A percentile compares a stretch with the other conserved stretches of the same genome.
phyloP scores from a whole-genome alignment of 2,888 invertebrate genomes.

The Abrostola tripartita region DNA sequence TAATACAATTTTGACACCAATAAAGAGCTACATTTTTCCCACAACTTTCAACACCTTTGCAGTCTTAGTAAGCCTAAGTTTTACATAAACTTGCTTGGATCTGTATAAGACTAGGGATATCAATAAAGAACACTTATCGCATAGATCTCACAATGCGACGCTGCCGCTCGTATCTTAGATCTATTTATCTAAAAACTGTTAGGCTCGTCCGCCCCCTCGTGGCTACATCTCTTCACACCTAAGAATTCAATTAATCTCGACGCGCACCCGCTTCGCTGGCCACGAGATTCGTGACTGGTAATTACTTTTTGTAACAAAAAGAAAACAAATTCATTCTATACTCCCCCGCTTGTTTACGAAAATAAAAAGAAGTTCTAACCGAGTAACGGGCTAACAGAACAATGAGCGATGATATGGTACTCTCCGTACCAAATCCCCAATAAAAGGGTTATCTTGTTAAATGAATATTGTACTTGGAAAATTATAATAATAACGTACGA shows the following conservation, averaged over 20 bases:
- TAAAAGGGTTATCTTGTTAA: slow-evolving; percentile 56
- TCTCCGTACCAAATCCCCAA: slow-evolving; percentile 60
- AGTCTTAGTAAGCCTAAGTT: background rate
- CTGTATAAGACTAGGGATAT: background rate
- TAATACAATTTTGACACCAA: no score
- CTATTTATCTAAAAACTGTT: slow-evolving; percentile 64
- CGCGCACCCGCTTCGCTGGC: slow-evolving; percentile 74
- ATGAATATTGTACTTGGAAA: slow-evolving; percentile 55
- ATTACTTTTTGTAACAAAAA: slow-evolving; percentile 81
- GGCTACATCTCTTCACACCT: slow-evolving; percentile 79
- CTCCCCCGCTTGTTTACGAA: slow-evolving; percentile 65
- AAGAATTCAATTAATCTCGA: slow-evolving; percentile 86
- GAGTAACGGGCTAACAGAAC: slow-evolving; percentile 71
- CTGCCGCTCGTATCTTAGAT: slow-evolving; percentile 51
- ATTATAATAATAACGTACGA: slow-evolving; percentile 57
- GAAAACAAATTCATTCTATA: slow-evolving; percentile 64
- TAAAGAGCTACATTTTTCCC: no score
- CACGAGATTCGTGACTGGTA: slow-evolving; percentile 82
- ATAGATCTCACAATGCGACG: slow-evolving; percentile 45
- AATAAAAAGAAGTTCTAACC: slow-evolving; percentile 66
- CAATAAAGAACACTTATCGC: slow-evolving; percentile 25
- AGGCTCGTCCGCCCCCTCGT: slow-evolving; percentile 63
- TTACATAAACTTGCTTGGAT: background rate
- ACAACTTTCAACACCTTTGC: background rate
- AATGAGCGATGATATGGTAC: slow-evolving; percentile 73